phyloP scores from a whole-genome alignment of 2,888 invertebrate genomes.

The Acleris laterana region DNA sequence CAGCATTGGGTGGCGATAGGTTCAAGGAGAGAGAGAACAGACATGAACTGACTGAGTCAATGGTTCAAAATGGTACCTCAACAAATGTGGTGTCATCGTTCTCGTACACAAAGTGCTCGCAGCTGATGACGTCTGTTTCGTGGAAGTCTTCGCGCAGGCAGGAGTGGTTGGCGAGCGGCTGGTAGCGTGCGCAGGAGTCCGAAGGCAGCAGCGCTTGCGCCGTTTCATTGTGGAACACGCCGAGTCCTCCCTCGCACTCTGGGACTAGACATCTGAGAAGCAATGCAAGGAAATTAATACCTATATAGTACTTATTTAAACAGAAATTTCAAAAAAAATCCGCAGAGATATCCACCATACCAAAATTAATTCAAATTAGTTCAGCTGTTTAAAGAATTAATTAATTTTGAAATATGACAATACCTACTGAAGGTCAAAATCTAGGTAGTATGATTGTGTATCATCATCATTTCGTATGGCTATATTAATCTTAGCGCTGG shows the following conservation, averaged over 20 bases:
- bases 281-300: background rate
- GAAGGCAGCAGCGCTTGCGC: conserved; percentile 53
- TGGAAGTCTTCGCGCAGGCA: conserved; percentile 60
- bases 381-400: too few species aligned
- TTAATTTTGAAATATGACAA: too few species aligned
- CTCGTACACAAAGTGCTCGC: conserved; percentile 63
- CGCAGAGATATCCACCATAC: too few species aligned
- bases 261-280: conserved; percentile 78
- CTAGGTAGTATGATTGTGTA: too few species aligned
- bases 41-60: background rate
- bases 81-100: conserved; percentile 63
- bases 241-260: conserved; percentile 76
- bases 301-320: too few species aligned
- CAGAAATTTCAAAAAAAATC: too few species aligned
- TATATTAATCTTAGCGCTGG: too few species aligned
- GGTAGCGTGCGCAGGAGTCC: conserved; percentile 51
- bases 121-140: conserved; percentile 51
- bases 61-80: conserved; percentile 56
- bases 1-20: too few species aligned
- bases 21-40: too few species aligned
- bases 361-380: too few species aligned
- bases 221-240: conserved; percentile 48
- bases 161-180: conserved; percentile 44
- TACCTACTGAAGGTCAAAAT: too few species aligned
- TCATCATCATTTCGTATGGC: too few species aligned